Percentiles rank a stretch among this genome's conserved stretches.
These are phyloP conservation scores for Polydrusus pterygomalis DNA, from an alignment of 2,888 invertebrate species.

Conservation along the genomic window DNA sequence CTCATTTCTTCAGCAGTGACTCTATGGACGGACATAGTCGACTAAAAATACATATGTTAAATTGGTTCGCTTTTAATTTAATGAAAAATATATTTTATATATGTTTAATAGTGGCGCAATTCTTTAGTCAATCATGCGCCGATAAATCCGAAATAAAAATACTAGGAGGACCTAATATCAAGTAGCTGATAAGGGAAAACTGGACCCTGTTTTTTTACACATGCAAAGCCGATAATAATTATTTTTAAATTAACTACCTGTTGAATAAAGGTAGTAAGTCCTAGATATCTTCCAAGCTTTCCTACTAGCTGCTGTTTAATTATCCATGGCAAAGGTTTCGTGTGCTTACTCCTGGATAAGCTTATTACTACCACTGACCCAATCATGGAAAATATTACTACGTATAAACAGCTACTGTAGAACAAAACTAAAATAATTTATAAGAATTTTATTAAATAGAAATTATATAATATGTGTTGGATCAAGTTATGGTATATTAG, in stretches of 20 bases:
- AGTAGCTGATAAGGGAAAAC: too few relatives aligned
- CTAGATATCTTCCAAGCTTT: conserved; percentile 70
- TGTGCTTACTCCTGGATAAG: conserved; percentile 72
- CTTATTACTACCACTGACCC: conserved; percentile 75
- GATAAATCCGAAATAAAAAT: too few relatives aligned
- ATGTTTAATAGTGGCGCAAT: too few relatives aligned
- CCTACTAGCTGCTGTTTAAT: conserved; percentile 72
- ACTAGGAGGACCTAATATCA: too few relatives aligned
- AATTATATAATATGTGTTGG: too few relatives aligned
- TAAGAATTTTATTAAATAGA: background rate
- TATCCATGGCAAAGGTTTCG: conserved; percentile 73
- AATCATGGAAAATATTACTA: conserved; percentile 75
- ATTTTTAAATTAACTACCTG: conserved; percentile 65
- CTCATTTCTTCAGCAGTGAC: conserved; percentile 71
- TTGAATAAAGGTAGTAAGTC: conserved; percentile 70
- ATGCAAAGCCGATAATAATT: too few relatives aligned
- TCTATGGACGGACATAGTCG: conserved; percentile 62
- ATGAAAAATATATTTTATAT: too few relatives aligned
- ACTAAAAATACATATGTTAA: conserved; percentile 55
- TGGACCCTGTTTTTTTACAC: too few relatives aligned
- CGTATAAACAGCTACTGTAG: conserved; percentile 75
- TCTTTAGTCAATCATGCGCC: too few relatives aligned
- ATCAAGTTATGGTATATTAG: too few relatives aligned
- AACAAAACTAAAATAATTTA: conserved; percentile 73
- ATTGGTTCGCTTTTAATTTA: background rate